phyloP scores from a whole-genome alignment of 1,140 invertebrate genomes.

The Brachionus manjavacas region DNA sequence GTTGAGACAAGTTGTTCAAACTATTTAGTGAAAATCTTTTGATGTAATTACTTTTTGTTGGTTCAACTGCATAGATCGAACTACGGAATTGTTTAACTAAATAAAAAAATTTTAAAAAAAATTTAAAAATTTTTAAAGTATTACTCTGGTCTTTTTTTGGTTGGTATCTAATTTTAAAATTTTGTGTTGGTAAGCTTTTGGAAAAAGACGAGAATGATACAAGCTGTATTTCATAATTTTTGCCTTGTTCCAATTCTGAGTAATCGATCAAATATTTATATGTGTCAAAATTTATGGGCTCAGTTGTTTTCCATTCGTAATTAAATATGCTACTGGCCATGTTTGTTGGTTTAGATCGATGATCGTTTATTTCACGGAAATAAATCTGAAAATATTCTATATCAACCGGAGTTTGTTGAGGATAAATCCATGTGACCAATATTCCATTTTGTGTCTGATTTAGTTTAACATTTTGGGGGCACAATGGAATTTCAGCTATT shows the following conservation, averaged over 20 bases:
- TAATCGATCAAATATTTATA: slow-evolving; percentile 22
- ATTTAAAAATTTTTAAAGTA: not conserved
- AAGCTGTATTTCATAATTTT: slow-evolving; percentile 28
- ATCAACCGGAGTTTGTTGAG: not conserved
- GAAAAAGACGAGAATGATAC: slow-evolving; percentile 24
- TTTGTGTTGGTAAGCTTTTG: slow-evolving; percentile 29
- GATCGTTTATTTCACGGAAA: not conserved
- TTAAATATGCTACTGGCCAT: not conserved
- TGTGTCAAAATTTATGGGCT: not conserved
- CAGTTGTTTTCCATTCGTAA: slow-evolving; percentile 35
- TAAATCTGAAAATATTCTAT: slow-evolving; percentile 42
- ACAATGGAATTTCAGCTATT: slow-evolving; percentile 20
- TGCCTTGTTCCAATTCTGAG: not conserved
- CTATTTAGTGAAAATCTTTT: not conserved
- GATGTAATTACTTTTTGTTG: not conserved
- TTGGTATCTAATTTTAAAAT: not conserved
- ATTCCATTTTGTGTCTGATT: slow-evolving; percentile 33
- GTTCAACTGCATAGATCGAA: not conserved
- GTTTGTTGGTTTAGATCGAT: not conserved
- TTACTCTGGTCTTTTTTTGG: not conserved
- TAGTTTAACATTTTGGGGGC: not conserved
- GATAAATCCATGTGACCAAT: slow-evolving; percentile 19
- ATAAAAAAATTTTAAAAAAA: not conserved
- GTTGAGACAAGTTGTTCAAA: not conserved
- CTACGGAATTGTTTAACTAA: not conserved